Evolutionary conservation across 1,140 invertebrate genomes (phyloP).

Genomic region (Daktulosphaira vitifoliae): DNA sequence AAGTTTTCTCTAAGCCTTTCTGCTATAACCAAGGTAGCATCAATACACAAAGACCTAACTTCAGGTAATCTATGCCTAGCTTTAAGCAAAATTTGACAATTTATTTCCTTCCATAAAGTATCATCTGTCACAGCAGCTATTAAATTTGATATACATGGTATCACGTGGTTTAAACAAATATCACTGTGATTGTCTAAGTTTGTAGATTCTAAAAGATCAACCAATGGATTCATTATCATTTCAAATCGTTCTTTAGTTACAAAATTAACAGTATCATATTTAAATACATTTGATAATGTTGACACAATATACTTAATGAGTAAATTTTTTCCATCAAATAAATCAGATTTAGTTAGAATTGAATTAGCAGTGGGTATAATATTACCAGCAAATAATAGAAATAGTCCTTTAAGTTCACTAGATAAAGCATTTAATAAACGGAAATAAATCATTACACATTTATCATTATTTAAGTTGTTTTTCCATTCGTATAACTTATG

Average conservation of each 20-base stretch:
- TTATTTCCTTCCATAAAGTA: conserved; percentile 75
- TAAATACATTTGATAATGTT: conserved; percentile 67
- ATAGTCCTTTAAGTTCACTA: conserved; percentile 73
- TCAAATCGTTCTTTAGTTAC: conserved; percentile 73
- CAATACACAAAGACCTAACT: conserved; percentile 49
- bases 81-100: conserved; percentile 82
- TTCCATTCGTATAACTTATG: conserved; percentile 81
- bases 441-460: conserved; percentile 45
- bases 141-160: conserved; percentile 71
- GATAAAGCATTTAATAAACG: conserved; percentile 67
- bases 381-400: conserved; percentile 78
- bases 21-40: conserved; percentile 60
- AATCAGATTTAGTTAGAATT: conserved; percentile 47
- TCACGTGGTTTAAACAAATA: conserved; percentile 55
- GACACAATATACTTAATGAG: conserved; percentile 39
- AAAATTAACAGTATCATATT: conserved; percentile 67
- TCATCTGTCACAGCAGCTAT: conserved; percentile 74
- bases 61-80: conserved; percentile 61
- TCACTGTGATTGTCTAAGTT: conserved; percentile 48
- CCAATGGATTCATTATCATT: conserved; percentile 69
- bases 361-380: conserved; percentile 70
- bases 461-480: conserved; percentile 47
- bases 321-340: conserved; percentile 33
- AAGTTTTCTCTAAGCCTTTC: conserved; percentile 72
- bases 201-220: conserved; percentile 59